phyloP scores from a whole-genome alignment of 2,888 invertebrate genomes.

The Lottia gigantea region DNA sequence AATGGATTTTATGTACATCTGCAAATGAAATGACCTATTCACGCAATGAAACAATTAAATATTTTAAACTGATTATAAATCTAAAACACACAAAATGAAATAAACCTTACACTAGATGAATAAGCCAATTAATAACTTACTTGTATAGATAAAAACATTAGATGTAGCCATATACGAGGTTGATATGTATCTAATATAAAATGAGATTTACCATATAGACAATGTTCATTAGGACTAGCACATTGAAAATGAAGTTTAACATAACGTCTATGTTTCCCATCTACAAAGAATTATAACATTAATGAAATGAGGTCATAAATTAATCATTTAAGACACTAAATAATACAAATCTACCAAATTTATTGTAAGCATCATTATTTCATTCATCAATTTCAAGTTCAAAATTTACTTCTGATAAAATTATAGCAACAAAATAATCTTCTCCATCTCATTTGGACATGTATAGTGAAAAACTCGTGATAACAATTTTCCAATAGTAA shows the following conservation, averaged over 20 bases:
- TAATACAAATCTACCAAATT: too few species aligned
- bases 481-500: too few species aligned
- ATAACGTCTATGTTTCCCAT: conserved; percentile 85
- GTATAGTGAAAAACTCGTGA: too few species aligned
- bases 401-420: too few species aligned
- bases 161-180: conserved; percentile 91
- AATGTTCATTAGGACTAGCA: conserved; percentile 81
- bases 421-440: too few species aligned
- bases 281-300: conserved; percentile 69
- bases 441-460: too few species aligned
- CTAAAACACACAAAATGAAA: neutral
- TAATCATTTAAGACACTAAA: too few species aligned
- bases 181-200: conserved; percentile 75
- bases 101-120: neutral
- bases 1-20: neutral
- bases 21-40: neutral
- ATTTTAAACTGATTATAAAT: too few species aligned
- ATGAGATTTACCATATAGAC: conserved; percentile 77
- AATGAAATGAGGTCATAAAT: neutral
- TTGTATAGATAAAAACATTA: conserved; percentile 94
- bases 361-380: too few species aligned
- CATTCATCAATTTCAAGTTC: too few species aligned
- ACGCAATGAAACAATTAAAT: too few species aligned
- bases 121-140: conserved; percentile 59
- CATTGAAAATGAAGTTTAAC: conserved; percentile 91